Conservation (phyloP, 2,113 vertebrate species). For the Ranitomeya variabilis region DNA sequence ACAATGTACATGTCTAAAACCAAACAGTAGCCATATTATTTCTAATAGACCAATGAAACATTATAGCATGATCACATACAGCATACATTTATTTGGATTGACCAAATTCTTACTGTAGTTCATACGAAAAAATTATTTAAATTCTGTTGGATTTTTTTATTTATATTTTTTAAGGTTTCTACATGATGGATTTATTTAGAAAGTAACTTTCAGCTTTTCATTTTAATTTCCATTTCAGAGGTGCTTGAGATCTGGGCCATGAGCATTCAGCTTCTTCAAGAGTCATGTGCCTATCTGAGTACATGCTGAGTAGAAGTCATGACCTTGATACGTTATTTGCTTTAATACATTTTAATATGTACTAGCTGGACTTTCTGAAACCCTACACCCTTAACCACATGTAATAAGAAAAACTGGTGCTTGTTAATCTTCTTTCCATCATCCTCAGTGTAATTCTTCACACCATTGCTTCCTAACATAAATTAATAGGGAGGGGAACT, state of each 20-base stretch:
- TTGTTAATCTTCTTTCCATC: not conserved
- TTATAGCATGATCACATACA: not conserved
- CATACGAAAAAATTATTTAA: not conserved
- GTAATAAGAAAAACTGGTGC: not conserved
- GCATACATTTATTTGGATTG: not conserved
- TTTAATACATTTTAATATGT: not conserved
- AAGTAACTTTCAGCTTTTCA: too few species aligned
- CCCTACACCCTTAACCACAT: not conserved
- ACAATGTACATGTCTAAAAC: not conserved
- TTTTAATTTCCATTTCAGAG: too few species aligned
- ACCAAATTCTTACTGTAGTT: constrained; percentile 18
- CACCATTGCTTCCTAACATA: not conserved
- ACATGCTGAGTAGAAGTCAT: not conserved
- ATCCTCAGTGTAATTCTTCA: not conserved
- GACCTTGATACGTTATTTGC: not conserved
- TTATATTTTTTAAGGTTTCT: not conserved
- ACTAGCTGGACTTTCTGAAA: too few species aligned
- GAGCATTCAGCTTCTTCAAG: too few species aligned
- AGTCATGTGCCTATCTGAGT: too few species aligned
- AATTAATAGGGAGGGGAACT: too few species aligned
- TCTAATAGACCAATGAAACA: not conserved
- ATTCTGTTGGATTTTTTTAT: not conserved
- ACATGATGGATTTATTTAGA: constrained; percentile 9
- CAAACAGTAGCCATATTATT: not conserved
- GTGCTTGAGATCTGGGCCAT: too few species aligned